Evolutionary conservation across 2,113 vertebrate species (phyloP), one percentile per base, ranked within the genome.

Genomic region (Brevimyrus niger): DNA sequence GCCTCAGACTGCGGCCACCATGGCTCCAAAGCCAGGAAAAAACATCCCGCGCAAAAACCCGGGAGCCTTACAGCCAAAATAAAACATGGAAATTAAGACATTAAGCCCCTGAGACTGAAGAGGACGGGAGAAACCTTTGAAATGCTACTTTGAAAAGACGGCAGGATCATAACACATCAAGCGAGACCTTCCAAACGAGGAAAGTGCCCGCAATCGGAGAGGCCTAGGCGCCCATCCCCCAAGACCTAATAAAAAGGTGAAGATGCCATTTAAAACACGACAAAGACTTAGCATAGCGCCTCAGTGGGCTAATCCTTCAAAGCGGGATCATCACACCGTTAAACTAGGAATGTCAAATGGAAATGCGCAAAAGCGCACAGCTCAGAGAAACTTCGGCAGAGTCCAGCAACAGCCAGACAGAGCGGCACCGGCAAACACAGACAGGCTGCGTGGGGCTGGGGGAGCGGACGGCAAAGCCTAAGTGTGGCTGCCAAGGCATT

Each of bases 1-100:
- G 91, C 61, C 27, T 93, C 91, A 93, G 92, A 91, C 27, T 38
- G 92, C 89, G 92, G 90, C 93, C 93, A 89, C 92, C 91, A 91
- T 92, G 93, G 93, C 93, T 93, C 93, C 91, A 13, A 88, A 91
- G 89, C 46, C 42, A 51, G 47, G 93, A 94, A 92, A 91, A 94
- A 93, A 86, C 82, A 89, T 90, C 51, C 35, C 11, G 82, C 42
- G 42, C 53, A n/a, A n/a, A 47, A 88, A 88, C 19, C 19, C 47
- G 0, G 27, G 31, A 42, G 35, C 19, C 73, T 42, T 19, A 17
- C 85, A 88, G 80, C 31, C 35, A 80, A 80, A 42, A 80, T 27
- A 31, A 9, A 69, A 11, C 61, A 69, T 27, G n/a, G 61, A 31
- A 69, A 69, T 69, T 3, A 31, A 69, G 61, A 31, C 9, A 69